Conservation (phyloP, 2,888 invertebrate species). For the Coelogynopora nodosa region DNA sequence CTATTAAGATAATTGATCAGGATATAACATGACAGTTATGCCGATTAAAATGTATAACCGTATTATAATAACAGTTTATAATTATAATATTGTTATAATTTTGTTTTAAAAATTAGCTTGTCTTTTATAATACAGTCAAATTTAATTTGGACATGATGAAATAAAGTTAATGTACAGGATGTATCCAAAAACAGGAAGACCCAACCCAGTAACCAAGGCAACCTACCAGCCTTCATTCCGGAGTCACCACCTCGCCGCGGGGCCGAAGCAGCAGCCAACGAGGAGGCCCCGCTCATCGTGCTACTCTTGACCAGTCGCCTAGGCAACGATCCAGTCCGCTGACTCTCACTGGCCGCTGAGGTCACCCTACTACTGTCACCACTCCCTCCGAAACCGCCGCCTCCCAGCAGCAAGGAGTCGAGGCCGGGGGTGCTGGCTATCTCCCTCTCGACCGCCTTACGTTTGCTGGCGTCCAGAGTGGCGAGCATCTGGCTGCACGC, state of each 20-base stretch:
- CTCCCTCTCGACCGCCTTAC: neutral
- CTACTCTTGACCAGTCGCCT: neutral
- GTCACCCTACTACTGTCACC: too few species aligned
- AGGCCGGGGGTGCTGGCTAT: neutral
- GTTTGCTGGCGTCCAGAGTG: neutral
- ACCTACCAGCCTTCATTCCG: neutral
- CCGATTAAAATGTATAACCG: too few species aligned
- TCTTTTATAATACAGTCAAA: too few species aligned
- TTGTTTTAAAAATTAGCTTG: too few species aligned
- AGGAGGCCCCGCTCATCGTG: neutral
- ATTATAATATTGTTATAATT: too few species aligned
- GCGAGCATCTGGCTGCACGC: neutral
- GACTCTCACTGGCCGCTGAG: neutral
- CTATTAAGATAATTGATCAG: too few species aligned
- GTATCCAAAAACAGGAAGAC: too few species aligned
- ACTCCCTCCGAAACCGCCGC: neutral
- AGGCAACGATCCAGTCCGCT: neutral
- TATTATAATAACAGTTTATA: too few species aligned
- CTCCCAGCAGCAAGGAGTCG: neutral
- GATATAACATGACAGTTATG: too few species aligned
- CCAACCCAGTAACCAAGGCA: too few species aligned
- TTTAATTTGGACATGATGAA: too few species aligned
- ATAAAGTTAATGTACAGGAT: too few species aligned
- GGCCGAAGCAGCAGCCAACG: neutral
- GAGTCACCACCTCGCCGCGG: neutral